phyloP scores from a whole-genome alignment of 2,113 vertebrate genomes.

The Nibea albiflora region DNA sequence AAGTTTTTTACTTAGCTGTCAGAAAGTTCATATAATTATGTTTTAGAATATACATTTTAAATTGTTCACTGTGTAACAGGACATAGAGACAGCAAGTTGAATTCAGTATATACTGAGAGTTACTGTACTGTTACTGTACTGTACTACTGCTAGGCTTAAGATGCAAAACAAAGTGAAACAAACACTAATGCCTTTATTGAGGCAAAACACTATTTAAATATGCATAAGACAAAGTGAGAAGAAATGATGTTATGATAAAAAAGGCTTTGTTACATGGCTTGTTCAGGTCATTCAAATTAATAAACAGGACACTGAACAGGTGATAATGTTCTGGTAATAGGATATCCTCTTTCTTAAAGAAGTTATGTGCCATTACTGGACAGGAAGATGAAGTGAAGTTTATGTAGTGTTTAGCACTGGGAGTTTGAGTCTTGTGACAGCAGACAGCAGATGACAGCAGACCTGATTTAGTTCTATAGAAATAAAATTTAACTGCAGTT shows the following conservation, averaged over 20 bases:
- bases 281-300: background rate
- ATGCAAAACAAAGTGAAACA: background rate
- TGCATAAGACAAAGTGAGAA: too few species aligned
- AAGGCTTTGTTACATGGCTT: too few species aligned
- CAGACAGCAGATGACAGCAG: background rate
- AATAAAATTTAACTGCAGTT: too few species aligned
- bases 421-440: background rate
- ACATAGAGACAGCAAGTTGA: background rate
- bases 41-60: background rate
- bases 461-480: too few species aligned
- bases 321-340: background rate
- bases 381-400: background rate
- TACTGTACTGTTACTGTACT: background rate
- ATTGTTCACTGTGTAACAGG: background rate
- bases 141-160: too few species aligned
- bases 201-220: too few species aligned
- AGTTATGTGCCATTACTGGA: background rate
- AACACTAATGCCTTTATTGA: background rate
- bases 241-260: too few species aligned
- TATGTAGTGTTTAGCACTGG: background rate
- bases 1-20: background rate
- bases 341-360: background rate
- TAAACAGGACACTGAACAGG: background rate
- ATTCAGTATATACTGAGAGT: background rate
- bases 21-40: background rate